Percentiles rank a stretch among this genome's conserved stretches.
Evolutionary conservation across 1,140 invertebrate species (phyloP).

Genomic region (Goniozus legneri): DNA sequence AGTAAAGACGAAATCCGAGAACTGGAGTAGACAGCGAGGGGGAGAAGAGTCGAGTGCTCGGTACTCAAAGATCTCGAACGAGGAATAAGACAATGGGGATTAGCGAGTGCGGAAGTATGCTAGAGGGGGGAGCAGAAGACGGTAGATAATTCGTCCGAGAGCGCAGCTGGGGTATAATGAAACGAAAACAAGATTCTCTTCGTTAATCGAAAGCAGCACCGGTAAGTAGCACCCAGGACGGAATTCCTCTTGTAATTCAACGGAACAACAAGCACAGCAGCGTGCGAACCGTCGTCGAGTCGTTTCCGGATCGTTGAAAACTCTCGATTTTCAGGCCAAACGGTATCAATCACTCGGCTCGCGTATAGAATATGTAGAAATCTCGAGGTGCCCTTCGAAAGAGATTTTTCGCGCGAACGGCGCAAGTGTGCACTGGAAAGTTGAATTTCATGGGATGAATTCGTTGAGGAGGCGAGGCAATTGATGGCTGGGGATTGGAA

Average conservation of each 20-base stretch:
- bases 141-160: constrained; percentile 4
- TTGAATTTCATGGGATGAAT: background rate
- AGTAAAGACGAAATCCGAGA: no score
- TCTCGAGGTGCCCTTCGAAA: no score
- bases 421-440: background rate
- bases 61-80: no score
- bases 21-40: no score
- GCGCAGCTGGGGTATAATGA: constrained; percentile 5
- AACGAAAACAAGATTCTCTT: constrained; percentile 22
- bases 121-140: background rate
- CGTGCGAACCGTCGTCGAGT: no score
- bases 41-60: constrained; percentile 10
- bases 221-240: no score
- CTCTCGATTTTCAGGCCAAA: no score
- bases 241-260: no score
- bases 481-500: background rate
- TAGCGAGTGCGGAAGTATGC: background rate
- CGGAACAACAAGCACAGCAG: no score
- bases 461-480: background rate
- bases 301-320: no score
- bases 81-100: constrained; percentile 1
- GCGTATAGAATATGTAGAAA: no score
- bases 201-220: constrained; percentile 19
- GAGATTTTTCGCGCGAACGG: background rate
- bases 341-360: no score